phyloP scores from a whole-genome alignment of 23 tunicate genomes.

The Styela clava region DNA sequence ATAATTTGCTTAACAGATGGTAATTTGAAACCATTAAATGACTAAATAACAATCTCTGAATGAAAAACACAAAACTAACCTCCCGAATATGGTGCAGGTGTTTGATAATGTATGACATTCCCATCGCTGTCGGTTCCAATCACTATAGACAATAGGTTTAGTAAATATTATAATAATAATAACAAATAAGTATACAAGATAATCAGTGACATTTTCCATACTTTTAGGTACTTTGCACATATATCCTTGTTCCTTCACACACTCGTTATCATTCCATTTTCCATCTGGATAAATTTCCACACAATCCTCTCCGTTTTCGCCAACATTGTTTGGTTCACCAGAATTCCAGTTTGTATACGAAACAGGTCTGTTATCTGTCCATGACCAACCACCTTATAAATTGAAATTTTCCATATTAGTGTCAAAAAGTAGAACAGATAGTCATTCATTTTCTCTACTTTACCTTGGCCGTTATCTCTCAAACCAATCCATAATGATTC shows the following conservation, averaged over 20 bases:
- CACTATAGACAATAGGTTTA: too few species aligned
- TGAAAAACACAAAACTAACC: not conserved
- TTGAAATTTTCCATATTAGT: too few species aligned
- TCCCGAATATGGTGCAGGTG: slow-evolving; percentile 17
- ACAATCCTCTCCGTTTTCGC: slow-evolving; percentile 76
- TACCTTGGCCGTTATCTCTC: slow-evolving; percentile 69
- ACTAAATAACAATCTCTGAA: too few species aligned
- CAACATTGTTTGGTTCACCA: slow-evolving; percentile 89
- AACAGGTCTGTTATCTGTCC: slow-evolving; percentile 81
- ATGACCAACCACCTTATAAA: slow-evolving; percentile 93
- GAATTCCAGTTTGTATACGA: slow-evolving; percentile 71
- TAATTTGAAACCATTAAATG: too few species aligned
- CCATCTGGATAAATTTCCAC: slow-evolving; percentile 84
- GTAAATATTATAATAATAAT: too few species aligned
- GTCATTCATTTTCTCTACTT: too few species aligned
- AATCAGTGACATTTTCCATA: too few species aligned
- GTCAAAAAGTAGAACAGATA: too few species aligned
- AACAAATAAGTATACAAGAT: too few species aligned
- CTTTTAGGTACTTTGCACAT: slow-evolving; percentile 88
- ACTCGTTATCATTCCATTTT: slow-evolving; percentile 79
- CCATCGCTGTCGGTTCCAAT: slow-evolving; percentile 80
- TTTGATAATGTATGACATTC: slow-evolving; percentile 43
- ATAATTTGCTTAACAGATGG: too few species aligned
- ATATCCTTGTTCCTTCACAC: slow-evolving; percentile 51
- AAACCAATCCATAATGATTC: slow-evolving; percentile 87